Evolutionary conservation across 2,888 invertebrate genomes (phyloP).

Genomic region (Hemithea aestivaria): DNA sequence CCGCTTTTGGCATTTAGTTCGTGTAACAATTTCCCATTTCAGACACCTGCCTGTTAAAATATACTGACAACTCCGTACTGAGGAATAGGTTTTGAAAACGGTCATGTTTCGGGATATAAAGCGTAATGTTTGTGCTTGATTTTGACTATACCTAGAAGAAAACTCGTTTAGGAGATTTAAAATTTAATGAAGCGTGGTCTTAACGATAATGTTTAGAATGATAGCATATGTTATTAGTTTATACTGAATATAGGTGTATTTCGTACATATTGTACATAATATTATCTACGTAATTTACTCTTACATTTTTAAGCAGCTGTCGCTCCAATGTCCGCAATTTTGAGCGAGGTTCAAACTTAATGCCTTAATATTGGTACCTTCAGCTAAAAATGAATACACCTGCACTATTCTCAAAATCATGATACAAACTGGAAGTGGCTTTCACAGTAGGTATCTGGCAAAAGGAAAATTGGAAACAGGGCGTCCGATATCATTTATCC

Average conservation of each 20-base stretch:
- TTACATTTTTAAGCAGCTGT: too few species aligned
- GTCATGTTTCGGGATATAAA: neutral
- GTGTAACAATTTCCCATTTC: slow-evolving; percentile 23
- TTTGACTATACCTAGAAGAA: neutral
- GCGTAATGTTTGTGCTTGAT: neutral
- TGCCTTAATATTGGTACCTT: too few species aligned
- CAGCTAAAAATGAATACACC: slow-evolving; percentile 7
- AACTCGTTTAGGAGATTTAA: slow-evolving; percentile 2
- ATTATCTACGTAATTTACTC: too few species aligned
- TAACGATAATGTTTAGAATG: too few species aligned
- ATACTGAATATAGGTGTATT: too few species aligned
- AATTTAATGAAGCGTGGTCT: neutral
- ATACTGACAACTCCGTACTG: slow-evolving; percentile 11
- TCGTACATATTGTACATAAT: too few species aligned
- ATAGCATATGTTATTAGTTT: too few species aligned
- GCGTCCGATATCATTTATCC: slow-evolving; percentile 41
- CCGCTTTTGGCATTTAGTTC: slow-evolving; percentile 25
- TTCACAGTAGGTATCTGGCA: slow-evolving; percentile 30
- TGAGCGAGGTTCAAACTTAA: too few species aligned
- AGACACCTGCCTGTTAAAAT: slow-evolving; percentile 16
- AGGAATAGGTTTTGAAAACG: slow-evolving; percentile 12
- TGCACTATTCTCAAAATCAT: slow-evolving; percentile 15
- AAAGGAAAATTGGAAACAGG: slow-evolving; percentile 30
- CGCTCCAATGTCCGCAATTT: too few species aligned
- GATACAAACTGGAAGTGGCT: slow-evolving; percentile 16